A percentile compares a stretch with the other conserved stretches of the same genome.
Evolutionary conservation across 92 coral and sea anemone genomes (phyloP).

Genomic region (Meandrina meandrites): DNA sequence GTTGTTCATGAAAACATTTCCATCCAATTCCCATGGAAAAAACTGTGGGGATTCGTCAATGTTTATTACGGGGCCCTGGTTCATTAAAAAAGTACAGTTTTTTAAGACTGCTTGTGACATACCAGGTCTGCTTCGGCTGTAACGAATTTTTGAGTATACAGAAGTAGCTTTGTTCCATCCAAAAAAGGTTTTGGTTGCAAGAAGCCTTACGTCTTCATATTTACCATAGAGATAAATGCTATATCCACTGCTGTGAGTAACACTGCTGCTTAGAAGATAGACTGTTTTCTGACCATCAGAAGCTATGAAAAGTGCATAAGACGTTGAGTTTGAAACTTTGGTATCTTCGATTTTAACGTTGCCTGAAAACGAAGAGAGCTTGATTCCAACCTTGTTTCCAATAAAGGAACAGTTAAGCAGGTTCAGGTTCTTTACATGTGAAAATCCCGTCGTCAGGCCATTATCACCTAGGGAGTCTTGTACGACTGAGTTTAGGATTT

Average conservation of each 20-base stretch:
- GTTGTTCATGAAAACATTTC: slow-evolving; percentile 38
- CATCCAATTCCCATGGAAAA: slow-evolving; percentile 35
- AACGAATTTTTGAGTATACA: not conserved
- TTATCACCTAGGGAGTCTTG: not conserved
- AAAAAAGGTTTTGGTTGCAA: slow-evolving; percentile 24
- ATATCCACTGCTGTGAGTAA: slow-evolving; percentile 13
- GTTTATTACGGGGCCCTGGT: slow-evolving; percentile 35
- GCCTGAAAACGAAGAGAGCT: slow-evolving; percentile 10
- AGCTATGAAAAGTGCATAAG: slow-evolving; percentile 5
- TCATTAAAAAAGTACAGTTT: slow-evolving; percentile 21
- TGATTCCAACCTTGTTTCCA: slow-evolving; percentile 10
- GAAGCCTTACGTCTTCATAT: not conserved
- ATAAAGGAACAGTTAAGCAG: slow-evolving; percentile 20
- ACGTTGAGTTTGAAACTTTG: slow-evolving; percentile 15
- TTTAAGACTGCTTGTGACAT: not conserved
- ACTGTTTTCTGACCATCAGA: slow-evolving; percentile 1
- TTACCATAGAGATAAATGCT: not conserved
- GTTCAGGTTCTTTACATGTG: not conserved
- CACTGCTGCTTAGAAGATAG: slow-evolving; percentile 14
- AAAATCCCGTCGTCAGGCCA: not conserved
- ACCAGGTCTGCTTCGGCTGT: not conserved
- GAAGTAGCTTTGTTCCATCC: slow-evolving; percentile 26
- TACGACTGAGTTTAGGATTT: slow-evolving; percentile 5
- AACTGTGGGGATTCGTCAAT: not conserved
- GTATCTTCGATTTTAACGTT: slow-evolving; percentile 15